Conservation (phyloP, 2,797 vertebrate genomes). For the Hafferia zeledoni region DNA sequence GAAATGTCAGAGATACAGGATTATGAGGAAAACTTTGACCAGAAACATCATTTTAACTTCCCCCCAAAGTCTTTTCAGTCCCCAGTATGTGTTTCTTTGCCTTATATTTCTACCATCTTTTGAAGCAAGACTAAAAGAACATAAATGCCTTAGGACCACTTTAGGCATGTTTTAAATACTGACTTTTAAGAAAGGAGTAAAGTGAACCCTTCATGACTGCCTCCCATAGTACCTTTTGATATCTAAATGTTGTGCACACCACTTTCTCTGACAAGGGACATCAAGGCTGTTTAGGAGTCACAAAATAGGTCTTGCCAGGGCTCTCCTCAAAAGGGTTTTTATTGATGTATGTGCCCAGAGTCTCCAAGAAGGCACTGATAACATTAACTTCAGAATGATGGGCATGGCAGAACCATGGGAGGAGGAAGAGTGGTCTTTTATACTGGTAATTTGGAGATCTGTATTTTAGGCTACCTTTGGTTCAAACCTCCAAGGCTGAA, state of each 20-base stretch:
- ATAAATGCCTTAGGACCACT: neutral
- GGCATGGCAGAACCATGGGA: neutral
- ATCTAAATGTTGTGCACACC: neutral
- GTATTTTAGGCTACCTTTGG: neutral
- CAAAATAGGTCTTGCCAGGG: neutral
- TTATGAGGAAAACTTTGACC: neutral
- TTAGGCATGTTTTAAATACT: neutral
- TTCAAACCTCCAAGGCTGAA: neutral
- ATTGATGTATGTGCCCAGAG: neutral
- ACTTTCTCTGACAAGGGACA: neutral
- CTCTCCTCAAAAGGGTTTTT: neutral
- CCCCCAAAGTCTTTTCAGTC: neutral
- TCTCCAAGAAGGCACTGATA: neutral
- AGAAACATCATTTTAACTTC: neutral
- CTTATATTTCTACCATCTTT: neutral
- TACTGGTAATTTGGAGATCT: neutral
- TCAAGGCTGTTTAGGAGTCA: neutral
- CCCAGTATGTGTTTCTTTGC: neutral
- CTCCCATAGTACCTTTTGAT: neutral
- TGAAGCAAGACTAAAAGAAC: neutral
- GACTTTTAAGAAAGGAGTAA: neutral
- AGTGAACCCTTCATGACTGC: neutral
- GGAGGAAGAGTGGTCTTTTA: neutral
- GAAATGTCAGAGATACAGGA: neutral
- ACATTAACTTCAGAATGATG: neutral